Conservation (phyloP, 2,888 invertebrate genomes). For the Prenolepis imparis region DNA sequence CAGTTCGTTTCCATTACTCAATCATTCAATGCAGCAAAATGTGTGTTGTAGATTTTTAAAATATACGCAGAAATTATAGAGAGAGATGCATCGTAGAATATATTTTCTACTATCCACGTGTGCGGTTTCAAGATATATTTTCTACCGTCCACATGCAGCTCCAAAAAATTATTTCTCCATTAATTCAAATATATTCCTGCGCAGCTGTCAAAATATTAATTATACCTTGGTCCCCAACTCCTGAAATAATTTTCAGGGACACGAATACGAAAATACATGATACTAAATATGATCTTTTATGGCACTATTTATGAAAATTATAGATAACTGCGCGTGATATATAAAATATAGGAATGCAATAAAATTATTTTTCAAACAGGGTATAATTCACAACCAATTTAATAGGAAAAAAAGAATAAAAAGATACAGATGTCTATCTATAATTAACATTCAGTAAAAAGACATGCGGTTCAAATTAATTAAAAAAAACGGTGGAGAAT, state of each 20-base stretch:
- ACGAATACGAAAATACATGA: background rate
- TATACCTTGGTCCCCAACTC: constrained; percentile 12
- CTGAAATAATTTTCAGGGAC: constrained; percentile 29
- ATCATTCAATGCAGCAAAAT: background rate
- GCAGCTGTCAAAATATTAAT: constrained; percentile 53
- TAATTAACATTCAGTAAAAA: constrained; percentile 51
- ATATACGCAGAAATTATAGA: background rate
- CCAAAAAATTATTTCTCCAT: constrained; percentile 14
- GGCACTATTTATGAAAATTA: background rate
- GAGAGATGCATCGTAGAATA: background rate
- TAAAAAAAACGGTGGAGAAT: constrained; percentile 28
- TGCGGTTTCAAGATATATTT: background rate
- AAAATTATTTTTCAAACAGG: background rate
- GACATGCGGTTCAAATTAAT: background rate
- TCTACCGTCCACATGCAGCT: background rate
- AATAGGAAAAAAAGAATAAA: constrained; percentile 1
- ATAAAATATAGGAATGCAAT: background rate
- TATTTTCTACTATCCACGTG: background rate
- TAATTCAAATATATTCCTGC: constrained; percentile 11
- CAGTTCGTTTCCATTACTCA: background rate
- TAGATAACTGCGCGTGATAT: too few relatives aligned
- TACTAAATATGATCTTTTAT: background rate
- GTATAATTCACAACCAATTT: background rate
- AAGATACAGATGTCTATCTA: background rate
- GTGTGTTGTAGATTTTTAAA: background rate